Evolutionary conservation across 2,797 vertebrate species (phyloP).

Genomic region (Percopsis omiscomaycus): DNA sequence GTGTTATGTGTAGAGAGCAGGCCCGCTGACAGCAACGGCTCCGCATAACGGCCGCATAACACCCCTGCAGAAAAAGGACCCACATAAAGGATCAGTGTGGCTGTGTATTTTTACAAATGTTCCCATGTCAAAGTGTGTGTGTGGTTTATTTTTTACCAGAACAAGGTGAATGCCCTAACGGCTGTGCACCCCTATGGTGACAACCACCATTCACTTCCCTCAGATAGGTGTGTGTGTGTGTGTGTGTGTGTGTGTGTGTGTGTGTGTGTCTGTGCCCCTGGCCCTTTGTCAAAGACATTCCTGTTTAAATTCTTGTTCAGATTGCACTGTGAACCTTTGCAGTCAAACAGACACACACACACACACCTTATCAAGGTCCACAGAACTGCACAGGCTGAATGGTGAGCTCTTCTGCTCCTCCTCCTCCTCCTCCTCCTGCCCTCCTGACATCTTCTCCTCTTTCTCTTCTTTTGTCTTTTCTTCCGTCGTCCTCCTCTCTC

Average conservation of each 20-base stretch:
- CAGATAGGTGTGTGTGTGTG: background rate
- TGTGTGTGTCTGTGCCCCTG: constrained; percentile 3
- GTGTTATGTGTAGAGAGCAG: no score
- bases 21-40: no score
- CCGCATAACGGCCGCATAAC: no score
- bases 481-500: constrained; percentile 52
- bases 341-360: background rate
- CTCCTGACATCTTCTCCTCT: constrained; percentile 4
- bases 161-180: no score
- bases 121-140: no score
- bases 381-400: constrained; percentile 61
- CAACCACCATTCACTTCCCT: no score
- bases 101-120: no score
- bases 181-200: no score
- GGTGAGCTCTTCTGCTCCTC: constrained; percentile 37
- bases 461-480: constrained; percentile 28
- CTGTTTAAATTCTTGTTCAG: background rate
- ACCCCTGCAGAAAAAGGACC: no score
- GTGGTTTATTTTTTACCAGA: no score
- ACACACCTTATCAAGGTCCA: constrained; percentile 69
- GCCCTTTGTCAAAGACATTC: background rate
- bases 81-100: no score
- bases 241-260: background rate
- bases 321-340: background rate
- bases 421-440: constrained; percentile 17